These are phyloP conservation scores for Tamias sibiricus DNA, from an alignment of 2,113 vertebrate genomes.

Conservation along the genomic window DNA sequence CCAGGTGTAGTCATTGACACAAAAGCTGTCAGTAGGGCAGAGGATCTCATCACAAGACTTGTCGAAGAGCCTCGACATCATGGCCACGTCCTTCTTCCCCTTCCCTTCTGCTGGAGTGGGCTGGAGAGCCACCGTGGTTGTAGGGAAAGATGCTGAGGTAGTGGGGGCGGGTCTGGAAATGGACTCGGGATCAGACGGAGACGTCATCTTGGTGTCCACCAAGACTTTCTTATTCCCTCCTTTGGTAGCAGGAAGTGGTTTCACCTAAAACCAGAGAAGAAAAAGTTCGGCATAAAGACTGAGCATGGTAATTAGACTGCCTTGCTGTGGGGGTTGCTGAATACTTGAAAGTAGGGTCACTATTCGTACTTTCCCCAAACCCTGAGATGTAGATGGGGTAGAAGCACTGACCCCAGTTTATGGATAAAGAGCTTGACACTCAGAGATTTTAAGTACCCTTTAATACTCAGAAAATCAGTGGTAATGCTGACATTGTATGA, in stretches of 20 bases:
- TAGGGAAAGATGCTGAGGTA: conserved; percentile 63
- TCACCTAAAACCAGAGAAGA: conserved; percentile 86
- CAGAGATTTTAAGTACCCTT: not conserved
- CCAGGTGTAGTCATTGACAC: conserved; percentile 91
- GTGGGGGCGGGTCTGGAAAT: conserved; percentile 73
- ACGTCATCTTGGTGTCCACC: conserved; percentile 86
- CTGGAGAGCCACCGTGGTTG: not conserved
- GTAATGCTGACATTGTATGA: not conserved
- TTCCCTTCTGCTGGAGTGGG: not conserved
- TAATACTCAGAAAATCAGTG: not conserved
- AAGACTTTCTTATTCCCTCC: conserved; percentile 88
- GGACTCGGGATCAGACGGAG: conserved; percentile 84
- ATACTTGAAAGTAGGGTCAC: not conserved
- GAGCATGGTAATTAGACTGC: not conserved
- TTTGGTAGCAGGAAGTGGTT: conserved; percentile 89
- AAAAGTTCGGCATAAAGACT: not conserved
- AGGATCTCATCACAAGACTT: conserved; percentile 91
- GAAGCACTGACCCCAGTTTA: not conserved
- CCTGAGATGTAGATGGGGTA: not conserved
- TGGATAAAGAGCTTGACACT: not conserved
- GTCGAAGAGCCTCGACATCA: conserved; percentile 85
- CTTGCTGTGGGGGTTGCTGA: not conserved
- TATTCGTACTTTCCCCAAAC: not conserved
- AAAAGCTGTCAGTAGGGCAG: conserved; percentile 95
- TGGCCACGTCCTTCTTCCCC: conserved; percentile 60